phyloP scores from a whole-genome alignment of 2,888 invertebrate genomes.

The Ceriagrion tenellum region DNA sequence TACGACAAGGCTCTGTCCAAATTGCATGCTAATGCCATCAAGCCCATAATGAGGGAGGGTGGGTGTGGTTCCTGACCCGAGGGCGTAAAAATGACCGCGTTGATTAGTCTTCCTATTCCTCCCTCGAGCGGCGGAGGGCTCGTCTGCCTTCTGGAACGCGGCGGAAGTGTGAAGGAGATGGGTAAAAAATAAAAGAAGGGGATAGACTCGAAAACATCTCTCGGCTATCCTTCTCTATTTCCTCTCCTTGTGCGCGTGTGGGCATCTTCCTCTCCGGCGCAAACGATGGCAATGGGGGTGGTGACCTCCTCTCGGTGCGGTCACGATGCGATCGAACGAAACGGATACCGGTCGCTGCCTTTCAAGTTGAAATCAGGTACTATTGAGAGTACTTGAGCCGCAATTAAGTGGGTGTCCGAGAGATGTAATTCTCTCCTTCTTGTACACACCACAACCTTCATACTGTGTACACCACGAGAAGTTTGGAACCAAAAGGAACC shows the following conservation, averaged over 20 bases:
- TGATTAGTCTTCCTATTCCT: constrained; percentile 40
- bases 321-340: no score
- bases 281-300: background rate
- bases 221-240: background rate
- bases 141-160: background rate
- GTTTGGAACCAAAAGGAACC: no score
- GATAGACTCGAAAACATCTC: background rate
- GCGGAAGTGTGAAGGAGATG: background rate
- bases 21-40: constrained; percentile 56
- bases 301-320: background rate
- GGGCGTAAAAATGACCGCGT: constrained; percentile 23
- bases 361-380: no score
- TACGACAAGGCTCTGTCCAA: constrained; percentile 33
- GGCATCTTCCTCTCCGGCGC: background rate
- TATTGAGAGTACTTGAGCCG: no score
- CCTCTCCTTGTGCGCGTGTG: background rate
- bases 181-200: background rate
- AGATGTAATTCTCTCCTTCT: no score
- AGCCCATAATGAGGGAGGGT: constrained; percentile 36
- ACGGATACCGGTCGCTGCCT: no score
- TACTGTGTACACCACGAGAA: no score
- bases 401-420: no score
- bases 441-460: no score
- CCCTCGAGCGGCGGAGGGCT: background rate
- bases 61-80: background rate